Evolutionary conservation across 92 coral and sea anemone genomes (phyloP).

Genomic region (Phenganax marumi): DNA sequence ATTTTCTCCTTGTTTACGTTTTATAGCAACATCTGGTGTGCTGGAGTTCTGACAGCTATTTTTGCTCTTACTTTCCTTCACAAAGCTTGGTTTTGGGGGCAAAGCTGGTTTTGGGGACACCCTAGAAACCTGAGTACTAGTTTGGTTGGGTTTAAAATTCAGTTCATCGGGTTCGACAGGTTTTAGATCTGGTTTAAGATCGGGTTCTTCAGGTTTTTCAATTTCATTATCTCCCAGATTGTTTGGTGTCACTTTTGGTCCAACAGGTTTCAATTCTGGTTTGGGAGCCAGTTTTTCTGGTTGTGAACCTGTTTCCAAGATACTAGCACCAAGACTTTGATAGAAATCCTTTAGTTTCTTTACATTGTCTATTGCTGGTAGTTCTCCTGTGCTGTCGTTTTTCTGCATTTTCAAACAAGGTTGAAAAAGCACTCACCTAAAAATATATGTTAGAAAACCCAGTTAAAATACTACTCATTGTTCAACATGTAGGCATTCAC

Average conservation of each 20-base stretch:
- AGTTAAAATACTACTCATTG: no score
- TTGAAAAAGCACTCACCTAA: not conserved
- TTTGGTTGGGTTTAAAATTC: not conserved
- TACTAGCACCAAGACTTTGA: constrained; percentile 17
- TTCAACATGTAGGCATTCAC: no score
- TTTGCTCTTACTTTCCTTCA: not conserved
- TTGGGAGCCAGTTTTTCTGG: not conserved
- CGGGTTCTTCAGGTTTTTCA: not conserved
- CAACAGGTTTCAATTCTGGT: not conserved
- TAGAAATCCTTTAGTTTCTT: constrained; percentile 5
- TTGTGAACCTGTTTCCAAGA: not conserved
- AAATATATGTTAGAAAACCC: not conserved
- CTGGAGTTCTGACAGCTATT: not conserved
- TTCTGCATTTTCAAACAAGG: constrained; percentile 4
- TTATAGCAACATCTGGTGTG: not conserved
- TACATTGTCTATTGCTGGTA: not conserved
- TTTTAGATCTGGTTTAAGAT: not conserved
- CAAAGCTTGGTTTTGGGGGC: constrained; percentile 9
- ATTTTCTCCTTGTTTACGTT: not conserved
- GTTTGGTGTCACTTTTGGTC: not conserved
- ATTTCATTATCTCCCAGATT: no score
- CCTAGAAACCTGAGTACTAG: not conserved
- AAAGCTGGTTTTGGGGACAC: not conserved
- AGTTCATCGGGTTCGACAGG: not conserved
- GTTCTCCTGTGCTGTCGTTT: constrained; percentile 6